These are phyloP conservation scores for Bursaphelenchus okinawaensis DNA, from an alignment of 2,888 invertebrate genomes.

Conservation along the genomic window DNA sequence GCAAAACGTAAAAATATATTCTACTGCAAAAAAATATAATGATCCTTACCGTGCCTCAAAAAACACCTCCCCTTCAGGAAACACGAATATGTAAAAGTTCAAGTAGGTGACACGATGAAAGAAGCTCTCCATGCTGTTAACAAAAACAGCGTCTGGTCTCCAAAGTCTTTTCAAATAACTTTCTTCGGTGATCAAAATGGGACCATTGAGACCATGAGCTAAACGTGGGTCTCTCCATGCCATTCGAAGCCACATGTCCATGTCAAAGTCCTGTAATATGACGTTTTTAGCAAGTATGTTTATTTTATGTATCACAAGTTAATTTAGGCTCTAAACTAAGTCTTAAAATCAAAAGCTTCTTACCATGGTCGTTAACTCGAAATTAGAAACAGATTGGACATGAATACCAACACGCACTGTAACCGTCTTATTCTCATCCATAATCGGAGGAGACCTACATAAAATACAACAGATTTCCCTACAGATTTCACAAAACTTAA, in stretches of 20 bases:
- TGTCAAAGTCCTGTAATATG: conserved; percentile 50
- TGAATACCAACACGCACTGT: conserved; percentile 48
- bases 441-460: conserved; percentile 41
- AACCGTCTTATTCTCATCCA: conserved; percentile 43
- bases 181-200: conserved; percentile 52
- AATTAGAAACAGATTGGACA: conserved; percentile 55
- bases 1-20: conserved; percentile 12
- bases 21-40: neutral
- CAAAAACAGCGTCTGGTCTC: conserved; percentile 43
- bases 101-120: conserved; percentile 52
- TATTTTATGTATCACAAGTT: too few relatives aligned
- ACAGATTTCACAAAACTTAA: too few relatives aligned
- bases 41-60: conserved; percentile 37
- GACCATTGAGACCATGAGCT: conserved; percentile 47
- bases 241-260: conserved; percentile 55
- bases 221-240: conserved; percentile 55
- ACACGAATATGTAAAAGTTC: conserved; percentile 54
- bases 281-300: too few relatives aligned
- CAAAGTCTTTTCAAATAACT: conserved; percentile 37
- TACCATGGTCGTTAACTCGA: conserved; percentile 54
- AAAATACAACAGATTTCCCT: neutral
- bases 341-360: neutral
- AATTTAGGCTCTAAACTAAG: too few relatives aligned
- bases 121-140: conserved; percentile 44
- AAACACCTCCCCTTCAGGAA: conserved; percentile 52